These are phyloP conservation scores for Willowsia nigromaculata DNA, from an alignment of 2,888 invertebrate genomes.

Conservation along the genomic window DNA sequence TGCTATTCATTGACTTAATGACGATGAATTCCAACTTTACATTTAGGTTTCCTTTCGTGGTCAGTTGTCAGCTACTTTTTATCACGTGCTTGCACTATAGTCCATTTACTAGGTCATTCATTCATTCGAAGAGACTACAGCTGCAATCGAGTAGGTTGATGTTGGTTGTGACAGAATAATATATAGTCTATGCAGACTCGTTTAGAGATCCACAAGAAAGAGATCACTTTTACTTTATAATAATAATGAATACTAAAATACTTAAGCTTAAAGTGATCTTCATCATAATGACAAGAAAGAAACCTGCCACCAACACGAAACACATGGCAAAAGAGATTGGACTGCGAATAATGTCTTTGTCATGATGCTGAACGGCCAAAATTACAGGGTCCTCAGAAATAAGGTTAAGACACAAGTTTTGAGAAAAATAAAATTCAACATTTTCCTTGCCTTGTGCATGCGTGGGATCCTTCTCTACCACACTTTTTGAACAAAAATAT, in stretches of 20 bases:
- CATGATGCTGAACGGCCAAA: neutral
- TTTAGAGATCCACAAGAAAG: neutral
- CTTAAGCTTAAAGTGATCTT: no score
- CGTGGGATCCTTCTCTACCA: neutral
- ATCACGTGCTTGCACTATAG: neutral
- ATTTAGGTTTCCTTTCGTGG: slow-evolving; percentile 22
- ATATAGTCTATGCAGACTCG: neutral
- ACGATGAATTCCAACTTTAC: slow-evolving; percentile 27
- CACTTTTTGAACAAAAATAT: no score
- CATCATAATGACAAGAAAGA: no score
- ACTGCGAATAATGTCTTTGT: neutral
- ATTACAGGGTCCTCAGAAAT: neutral
- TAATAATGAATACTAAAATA: no score
- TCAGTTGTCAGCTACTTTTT: neutral
- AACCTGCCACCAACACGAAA: neutral
- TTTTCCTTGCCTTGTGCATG: neutral
- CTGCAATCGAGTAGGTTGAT: neutral
- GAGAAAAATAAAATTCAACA: neutral
- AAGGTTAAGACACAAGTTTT: neutral
- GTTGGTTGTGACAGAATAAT: neutral
- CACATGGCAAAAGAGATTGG: neutral
- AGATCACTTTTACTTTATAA: slow-evolving; percentile 37
- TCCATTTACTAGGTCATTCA: slow-evolving; percentile 23
- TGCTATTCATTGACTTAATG: neutral
- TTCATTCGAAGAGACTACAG: neutral